Evolutionary conservation across 2,113 vertebrate genomes (phyloP).

Genomic region (Paramormyrops kingsleyae): DNA sequence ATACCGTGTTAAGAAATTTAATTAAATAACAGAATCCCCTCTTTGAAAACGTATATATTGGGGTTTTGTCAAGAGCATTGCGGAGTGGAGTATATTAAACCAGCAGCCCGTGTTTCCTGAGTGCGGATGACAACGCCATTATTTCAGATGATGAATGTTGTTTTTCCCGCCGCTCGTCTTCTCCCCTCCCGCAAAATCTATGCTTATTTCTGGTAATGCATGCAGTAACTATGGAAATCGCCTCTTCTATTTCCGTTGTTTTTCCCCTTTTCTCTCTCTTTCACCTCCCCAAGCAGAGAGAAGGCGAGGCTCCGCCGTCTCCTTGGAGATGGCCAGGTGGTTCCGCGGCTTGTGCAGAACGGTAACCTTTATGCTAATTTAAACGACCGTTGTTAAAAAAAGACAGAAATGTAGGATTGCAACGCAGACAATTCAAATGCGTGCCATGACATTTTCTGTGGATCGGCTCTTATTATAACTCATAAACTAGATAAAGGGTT

Average conservation of each 20-base stretch:
- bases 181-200: conserved; percentile 43
- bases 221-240: conserved; percentile 40
- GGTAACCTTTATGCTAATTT: conserved; percentile 1
- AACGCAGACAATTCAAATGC: not conserved
- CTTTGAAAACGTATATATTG: conserved; percentile 3
- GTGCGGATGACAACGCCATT: conserved; percentile 57
- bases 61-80: not conserved
- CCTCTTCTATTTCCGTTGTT: conserved; percentile 33
- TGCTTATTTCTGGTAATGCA: conserved; percentile 47
- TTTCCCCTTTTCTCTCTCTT: conserved; percentile 9
- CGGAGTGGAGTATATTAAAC: conserved; percentile 59
- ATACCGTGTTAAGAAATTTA: conserved; percentile 1
- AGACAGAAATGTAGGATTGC: not conserved
- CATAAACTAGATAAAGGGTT: not conserved
- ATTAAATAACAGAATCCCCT: not conserved
- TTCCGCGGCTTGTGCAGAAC: not conserved
- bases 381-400: not conserved
- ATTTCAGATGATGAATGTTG: conserved; percentile 60
- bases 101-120: conserved; percentile 58
- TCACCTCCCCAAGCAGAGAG: not conserved
- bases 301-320: not conserved
- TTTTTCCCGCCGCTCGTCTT: conserved; percentile 34
- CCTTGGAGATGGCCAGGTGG: conserved; percentile 8
- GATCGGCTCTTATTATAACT: not conserved
- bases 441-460: not conserved